Conservation (phyloP, 2,113 vertebrate species). For the Elgaria multicarinata region DNA sequence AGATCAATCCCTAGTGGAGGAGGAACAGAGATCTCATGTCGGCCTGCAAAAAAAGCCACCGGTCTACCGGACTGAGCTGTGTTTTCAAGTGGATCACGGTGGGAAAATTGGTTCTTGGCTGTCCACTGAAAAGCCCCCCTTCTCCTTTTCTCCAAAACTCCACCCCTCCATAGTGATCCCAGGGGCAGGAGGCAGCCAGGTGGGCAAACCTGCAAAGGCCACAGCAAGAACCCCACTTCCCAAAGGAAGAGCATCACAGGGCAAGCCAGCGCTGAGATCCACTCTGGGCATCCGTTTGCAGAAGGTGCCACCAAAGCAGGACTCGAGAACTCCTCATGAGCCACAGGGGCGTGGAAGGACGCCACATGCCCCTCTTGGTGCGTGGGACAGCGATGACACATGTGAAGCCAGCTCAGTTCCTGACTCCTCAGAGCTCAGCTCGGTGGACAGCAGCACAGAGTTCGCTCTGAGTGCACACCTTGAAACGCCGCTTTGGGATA, state of each 20-base stretch:
- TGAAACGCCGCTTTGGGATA: neutral
- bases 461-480: neutral
- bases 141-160: neutral
- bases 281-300: neutral
- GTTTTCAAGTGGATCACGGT: neutral
- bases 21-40: too few relatives aligned
- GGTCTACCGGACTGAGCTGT: neutral
- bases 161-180: neutral
- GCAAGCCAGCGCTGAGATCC: neutral
- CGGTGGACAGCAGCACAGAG: neutral
- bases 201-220: fast-evolving
- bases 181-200: neutral
- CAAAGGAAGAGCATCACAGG: neutral
- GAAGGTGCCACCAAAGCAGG: too few relatives aligned
- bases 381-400: neutral
- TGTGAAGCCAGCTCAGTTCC: neutral
- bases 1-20: neutral
- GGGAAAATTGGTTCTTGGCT: neutral
- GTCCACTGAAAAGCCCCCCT: neutral
- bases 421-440: neutral
- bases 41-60: neutral
- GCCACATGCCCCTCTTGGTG: too few relatives aligned
- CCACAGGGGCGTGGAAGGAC: neutral
- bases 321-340: neutral
- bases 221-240: neutral